phyloP scores from a whole-genome alignment of 2,888 invertebrate genomes.

The Exephanes ischioxanthus region DNA sequence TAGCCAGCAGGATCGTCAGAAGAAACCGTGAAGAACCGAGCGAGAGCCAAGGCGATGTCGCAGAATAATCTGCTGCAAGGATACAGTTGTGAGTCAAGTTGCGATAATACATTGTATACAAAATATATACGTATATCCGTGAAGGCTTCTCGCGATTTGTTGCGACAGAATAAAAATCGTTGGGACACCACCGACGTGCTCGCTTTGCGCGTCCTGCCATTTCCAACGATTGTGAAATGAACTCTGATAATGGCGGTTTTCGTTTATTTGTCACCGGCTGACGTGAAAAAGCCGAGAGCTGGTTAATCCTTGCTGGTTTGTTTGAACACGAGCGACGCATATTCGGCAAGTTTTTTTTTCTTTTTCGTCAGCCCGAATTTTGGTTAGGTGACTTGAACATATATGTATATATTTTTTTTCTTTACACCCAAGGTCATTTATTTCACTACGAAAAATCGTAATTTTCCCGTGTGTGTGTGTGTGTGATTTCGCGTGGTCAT shows the following conservation, averaged over 20 bases:
- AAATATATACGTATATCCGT: slow-evolving; percentile 8
- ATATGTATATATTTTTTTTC: slow-evolving; percentile 22
- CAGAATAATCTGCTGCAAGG: slow-evolving; percentile 77
- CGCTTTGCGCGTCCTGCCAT: slow-evolving; percentile 33
- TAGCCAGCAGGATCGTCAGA: slow-evolving; percentile 52
- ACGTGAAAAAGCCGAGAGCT: slow-evolving; percentile 74
- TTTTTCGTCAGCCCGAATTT: not conserved
- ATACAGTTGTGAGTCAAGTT: slow-evolving; percentile 78
- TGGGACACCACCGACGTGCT: not conserved
- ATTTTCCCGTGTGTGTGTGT: not conserved
- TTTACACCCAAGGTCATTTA: slow-evolving; percentile 24
- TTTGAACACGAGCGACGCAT: slow-evolving; percentile 54
- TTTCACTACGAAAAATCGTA: slow-evolving; percentile 27
- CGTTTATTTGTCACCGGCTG: slow-evolving; percentile 80
- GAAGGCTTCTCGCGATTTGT: not conserved
- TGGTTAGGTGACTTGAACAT: slow-evolving; percentile 32
- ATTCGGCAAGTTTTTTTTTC: slow-evolving; percentile 1
- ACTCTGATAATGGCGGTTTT: slow-evolving; percentile 83
- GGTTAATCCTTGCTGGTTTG: slow-evolving; percentile 72
- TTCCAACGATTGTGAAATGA: slow-evolving; percentile 74
- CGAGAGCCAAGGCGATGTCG: slow-evolving; percentile 73
- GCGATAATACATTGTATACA: slow-evolving; percentile 43
- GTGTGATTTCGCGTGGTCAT: not conserved
- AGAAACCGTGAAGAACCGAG: slow-evolving; percentile 48
- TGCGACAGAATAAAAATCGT: not conserved